Percentiles rank a stretch among this genome's conserved stretches.
These are phyloP conservation scores for Rhyacophila brunnea DNA, from an alignment of 1,140 invertebrate species.

Conservation along the genomic window DNA sequence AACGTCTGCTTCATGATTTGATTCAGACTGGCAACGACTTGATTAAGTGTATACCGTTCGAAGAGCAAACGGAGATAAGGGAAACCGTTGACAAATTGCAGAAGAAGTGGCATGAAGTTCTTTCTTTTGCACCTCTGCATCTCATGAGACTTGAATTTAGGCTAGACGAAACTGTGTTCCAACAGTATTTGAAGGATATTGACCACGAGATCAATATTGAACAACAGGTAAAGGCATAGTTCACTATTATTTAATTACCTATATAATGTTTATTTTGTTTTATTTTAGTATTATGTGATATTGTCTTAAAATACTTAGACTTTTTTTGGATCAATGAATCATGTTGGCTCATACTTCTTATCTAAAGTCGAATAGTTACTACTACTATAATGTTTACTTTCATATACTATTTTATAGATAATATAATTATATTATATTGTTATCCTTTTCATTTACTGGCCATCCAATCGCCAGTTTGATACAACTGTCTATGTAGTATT, in stretches of 20 bases:
- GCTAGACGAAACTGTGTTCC: constrained; percentile 81
- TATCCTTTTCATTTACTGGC: no score
- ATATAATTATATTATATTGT: no score
- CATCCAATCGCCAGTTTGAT: no score
- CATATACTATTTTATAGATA: no score
- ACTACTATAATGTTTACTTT: no score
- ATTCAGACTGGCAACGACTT: constrained; percentile 78
- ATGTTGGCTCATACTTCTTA: no score
- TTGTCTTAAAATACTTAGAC: no score
- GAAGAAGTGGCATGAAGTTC: constrained; percentile 74
- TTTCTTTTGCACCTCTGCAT: constrained; percentile 78
- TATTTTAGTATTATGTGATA: no score
- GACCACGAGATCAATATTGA: constrained; percentile 85
- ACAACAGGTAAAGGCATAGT: constrained; percentile 59
- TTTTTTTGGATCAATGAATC: no score
- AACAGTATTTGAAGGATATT: constrained; percentile 82
- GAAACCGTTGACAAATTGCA: constrained; percentile 71
- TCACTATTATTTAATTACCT: constrained; percentile 6
- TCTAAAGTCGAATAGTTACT: background rate
- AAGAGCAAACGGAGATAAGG: constrained; percentile 68
- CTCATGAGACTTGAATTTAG: constrained; percentile 86
- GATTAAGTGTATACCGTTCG: constrained; percentile 63
- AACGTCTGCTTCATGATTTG: constrained; percentile 79
- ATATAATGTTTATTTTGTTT: background rate
- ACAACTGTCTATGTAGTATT: no score